Evolutionary conservation across 2,888 invertebrate genomes (phyloP).

Genomic region (Erebia palarica): DNA sequence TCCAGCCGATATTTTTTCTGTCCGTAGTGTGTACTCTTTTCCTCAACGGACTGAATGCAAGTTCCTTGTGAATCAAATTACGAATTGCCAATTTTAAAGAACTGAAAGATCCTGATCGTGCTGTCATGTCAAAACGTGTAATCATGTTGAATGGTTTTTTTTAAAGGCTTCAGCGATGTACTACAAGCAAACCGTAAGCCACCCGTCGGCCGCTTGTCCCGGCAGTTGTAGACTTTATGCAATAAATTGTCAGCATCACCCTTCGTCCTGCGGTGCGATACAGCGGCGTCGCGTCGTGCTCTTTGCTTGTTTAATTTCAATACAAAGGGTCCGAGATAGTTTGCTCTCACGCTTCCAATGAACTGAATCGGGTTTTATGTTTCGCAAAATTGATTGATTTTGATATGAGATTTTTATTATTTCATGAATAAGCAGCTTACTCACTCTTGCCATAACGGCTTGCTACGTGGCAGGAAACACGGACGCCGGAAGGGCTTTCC

Average conservation of each 20-base stretch:
- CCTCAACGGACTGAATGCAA: no score
- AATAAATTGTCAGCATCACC: constrained; percentile 64
- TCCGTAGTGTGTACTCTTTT: no score
- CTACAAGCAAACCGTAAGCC: constrained; percentile 9
- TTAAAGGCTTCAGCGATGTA: background rate
- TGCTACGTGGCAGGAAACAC: no score
- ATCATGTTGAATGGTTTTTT: background rate
- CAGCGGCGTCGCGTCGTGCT: constrained; percentile 68
- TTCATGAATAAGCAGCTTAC: no score
- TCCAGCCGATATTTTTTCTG: background rate
- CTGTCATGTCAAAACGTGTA: background rate
- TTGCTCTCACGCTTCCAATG: constrained; percentile 68
- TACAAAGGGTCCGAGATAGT: constrained; percentile 66
- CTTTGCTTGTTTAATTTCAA: constrained; percentile 72
- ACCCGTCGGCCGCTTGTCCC: constrained; percentile 37
- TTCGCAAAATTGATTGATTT: constrained; percentile 12
- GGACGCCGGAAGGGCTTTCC: no score
- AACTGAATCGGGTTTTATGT: constrained; percentile 24
- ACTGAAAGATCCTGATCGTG: background rate
- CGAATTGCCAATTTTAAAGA: background rate
- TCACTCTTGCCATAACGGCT: no score
- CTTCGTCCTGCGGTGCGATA: constrained; percentile 57
- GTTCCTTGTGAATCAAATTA: no score
- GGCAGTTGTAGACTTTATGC: constrained; percentile 29
- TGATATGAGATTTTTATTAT: background rate